Evolutionary conservation across 2,888 invertebrate genomes (phyloP).

Genomic region (Busseola fusca): DNA sequence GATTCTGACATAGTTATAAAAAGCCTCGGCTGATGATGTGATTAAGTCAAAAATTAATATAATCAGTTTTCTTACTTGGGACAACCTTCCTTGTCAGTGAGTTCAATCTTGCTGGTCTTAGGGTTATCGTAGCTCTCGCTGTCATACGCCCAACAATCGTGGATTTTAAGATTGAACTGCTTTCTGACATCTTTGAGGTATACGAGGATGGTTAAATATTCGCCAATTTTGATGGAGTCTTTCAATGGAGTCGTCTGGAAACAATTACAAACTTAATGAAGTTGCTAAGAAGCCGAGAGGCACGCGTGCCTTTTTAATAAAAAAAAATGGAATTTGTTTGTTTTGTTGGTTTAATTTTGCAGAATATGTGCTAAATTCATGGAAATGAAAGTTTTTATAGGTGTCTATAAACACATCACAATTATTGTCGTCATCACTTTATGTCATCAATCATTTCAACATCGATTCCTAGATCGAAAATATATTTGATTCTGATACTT

Average conservation of each 20-base stretch:
- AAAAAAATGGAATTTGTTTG: not conserved
- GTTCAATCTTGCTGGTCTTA: conserved; percentile 89
- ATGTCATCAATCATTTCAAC: not conserved
- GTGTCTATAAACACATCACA: not conserved
- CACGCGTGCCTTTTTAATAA: not conserved
- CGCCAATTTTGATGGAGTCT: conserved; percentile 91
- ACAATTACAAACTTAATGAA: not conserved
- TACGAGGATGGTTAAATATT: conserved; percentile 91
- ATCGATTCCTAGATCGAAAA: not conserved
- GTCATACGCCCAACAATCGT: conserved; percentile 93
- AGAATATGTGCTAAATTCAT: not conserved
- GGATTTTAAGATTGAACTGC: conserved; percentile 91
- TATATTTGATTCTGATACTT: conserved; percentile 53
- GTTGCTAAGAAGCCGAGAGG: not conserved
- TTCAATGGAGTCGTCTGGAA: conserved; percentile 89
- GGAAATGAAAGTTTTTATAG: too few relatives aligned
- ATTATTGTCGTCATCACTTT: not conserved
- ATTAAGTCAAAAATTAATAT: not conserved
- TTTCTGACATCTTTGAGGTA: conserved; percentile 91
- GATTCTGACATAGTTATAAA: too few relatives aligned
- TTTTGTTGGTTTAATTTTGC: not conserved
- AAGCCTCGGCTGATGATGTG: not conserved
- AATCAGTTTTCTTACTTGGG: conserved; percentile 86
- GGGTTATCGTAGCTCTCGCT: conserved; percentile 89
- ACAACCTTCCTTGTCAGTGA: conserved; percentile 91